phyloP scores from a whole-genome alignment of 1,140 invertebrate genomes.

The Sarcophaga bullata region DNA sequence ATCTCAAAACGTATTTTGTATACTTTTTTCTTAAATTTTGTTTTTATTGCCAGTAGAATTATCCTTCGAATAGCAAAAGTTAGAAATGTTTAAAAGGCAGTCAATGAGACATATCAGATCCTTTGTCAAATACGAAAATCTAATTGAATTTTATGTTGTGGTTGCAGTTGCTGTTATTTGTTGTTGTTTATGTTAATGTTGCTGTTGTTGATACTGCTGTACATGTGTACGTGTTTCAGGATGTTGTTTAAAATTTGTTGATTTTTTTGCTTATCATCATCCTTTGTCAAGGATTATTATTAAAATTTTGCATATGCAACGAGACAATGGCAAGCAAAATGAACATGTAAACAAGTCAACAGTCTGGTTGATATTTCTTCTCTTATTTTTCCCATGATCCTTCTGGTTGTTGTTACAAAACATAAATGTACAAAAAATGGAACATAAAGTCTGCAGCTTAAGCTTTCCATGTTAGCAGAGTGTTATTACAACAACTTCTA shows the following conservation, averaged over 20 bases:
- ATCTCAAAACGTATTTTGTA: background rate
- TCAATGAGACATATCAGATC: constrained; percentile 11
- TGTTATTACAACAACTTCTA: constrained; percentile 5
- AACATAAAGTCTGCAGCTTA: constrained; percentile 1
- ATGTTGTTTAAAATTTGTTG: constrained; percentile 36
- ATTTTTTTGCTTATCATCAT: constrained; percentile 11
- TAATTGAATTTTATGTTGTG: constrained; percentile 38
- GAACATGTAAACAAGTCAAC: constrained; percentile 24
- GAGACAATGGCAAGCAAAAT: background rate
- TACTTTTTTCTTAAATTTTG: too few species aligned
- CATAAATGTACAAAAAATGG: background rate
- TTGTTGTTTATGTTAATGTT: constrained; percentile 10
- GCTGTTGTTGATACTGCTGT: background rate
- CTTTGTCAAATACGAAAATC: constrained; percentile 36
- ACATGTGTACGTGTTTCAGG: background rate
- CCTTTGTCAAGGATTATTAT: constrained; percentile 29
- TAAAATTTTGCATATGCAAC: constrained; percentile 37
- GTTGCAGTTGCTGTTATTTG: constrained; percentile 10
- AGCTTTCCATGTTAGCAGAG: constrained; percentile 12
- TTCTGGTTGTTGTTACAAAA: background rate
- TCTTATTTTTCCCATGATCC: background rate
- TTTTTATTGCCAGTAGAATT: too few species aligned
- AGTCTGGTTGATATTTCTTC: background rate
- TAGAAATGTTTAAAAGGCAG: background rate
- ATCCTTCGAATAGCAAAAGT: background rate